Conservation (phyloP, 2,888 invertebrate genomes). For the Nasonia oneida region DNA sequence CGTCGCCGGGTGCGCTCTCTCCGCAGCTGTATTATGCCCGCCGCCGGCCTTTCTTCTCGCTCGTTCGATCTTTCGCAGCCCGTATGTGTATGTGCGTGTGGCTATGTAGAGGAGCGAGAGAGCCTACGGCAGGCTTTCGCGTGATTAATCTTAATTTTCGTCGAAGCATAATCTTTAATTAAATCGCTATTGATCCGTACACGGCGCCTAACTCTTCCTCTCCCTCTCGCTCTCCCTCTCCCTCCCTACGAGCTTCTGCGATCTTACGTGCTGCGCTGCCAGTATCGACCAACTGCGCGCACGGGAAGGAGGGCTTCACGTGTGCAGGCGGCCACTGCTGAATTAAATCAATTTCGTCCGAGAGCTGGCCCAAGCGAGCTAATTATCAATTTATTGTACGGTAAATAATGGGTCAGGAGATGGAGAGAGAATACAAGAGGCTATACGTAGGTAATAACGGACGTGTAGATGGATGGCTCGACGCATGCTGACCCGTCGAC, state of each 20-base stretch:
- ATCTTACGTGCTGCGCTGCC: not conserved
- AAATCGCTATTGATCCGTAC: constrained; percentile 77
- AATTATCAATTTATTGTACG: constrained; percentile 73
- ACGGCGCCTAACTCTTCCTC: constrained; percentile 34
- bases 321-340: not conserved
- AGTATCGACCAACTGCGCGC: constrained; percentile 40
- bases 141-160: constrained; percentile 78
- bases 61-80: constrained; percentile 47
- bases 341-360: constrained; percentile 58
- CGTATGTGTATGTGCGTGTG: not conserved
- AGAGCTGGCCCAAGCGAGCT: constrained; percentile 69
- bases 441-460: not conserved
- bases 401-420: constrained; percentile 39
- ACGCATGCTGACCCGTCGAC: not conserved
- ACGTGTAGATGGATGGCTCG: not conserved
- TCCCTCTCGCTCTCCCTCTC: not conserved
- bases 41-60: constrained; percentile 20
- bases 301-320: constrained; percentile 22
- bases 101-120: not conserved
- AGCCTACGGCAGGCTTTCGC: constrained; percentile 59
- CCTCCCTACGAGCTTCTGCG: not conserved
- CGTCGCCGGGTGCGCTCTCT: not conserved
- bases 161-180: constrained; percentile 76
- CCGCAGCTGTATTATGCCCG: not conserved
- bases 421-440: not conserved